Base-by-base conservation (phyloP, 2,797 vertebrate species). In the Eulemur rubriventer region DNA sequence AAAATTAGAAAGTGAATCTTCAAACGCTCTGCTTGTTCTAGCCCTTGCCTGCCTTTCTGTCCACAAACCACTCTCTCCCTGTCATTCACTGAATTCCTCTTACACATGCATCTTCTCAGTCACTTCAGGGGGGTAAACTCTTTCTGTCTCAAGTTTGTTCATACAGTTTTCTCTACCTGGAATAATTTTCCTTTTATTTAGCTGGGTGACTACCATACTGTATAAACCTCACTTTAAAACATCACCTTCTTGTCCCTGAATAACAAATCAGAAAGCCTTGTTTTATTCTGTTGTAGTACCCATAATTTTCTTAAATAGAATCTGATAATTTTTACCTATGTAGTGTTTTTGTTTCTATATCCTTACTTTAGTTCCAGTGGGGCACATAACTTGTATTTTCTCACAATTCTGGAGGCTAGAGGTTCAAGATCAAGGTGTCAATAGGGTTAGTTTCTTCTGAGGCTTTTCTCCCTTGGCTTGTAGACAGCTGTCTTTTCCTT, bases 111-210 rank as follows among this genome's bases (percentile, higher is more conserved):
- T 38, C 38, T 41, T 35, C 22, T 43, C 22, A 33, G 10, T 81
- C 28, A 35, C 46, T 63, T 84, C 5, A 28, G n/a, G 6, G 11
- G 7, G 2, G 9, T 1, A 59, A 28, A 41, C 9, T 38, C 41
- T 67, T 38, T 24, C 8, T 69, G 12, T 75, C 63, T 70, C 6
- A 70, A n/a, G 33, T 41, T 78, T 75, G 6, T 33, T 46, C 30
- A 20, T 50, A 30, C 2, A 4, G 26, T 89, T 83, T 65, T 61
- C 61, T n/a, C 9, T 69, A 24, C 18, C 33, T 80, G 4, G 3
- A 83, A 87, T 13, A 43, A 50, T 52, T 69, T 70, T 75, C 17
- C 22, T 91, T 89, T 78, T 87, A 70, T 89, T 81, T 92, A 89
- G 4, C 5, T 18, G 22, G 6, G 3, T 22, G 38, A 7, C 11